Percentiles rank a stretch among this genome's conserved stretches.
Conservation (phyloP, 2,113 vertebrate genomes). For the Sinocyclocheilus anshuiensis region DNA sequence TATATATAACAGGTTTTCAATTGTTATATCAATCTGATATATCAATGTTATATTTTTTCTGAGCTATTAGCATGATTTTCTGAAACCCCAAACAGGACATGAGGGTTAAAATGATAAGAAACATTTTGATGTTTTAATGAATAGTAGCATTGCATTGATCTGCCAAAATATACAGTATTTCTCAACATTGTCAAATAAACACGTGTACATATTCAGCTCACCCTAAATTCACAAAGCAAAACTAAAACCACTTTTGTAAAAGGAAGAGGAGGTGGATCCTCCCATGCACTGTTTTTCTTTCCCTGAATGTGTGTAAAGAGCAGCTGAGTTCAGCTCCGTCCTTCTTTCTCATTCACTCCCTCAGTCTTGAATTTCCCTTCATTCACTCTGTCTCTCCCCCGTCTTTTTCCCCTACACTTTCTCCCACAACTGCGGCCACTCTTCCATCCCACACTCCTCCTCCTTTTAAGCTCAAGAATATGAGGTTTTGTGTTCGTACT, state of each 20-base stretch:
- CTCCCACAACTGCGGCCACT: constrained; percentile 5
- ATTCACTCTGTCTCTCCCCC: constrained; percentile 14
- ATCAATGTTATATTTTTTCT: not conserved
- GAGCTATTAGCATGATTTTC: not conserved
- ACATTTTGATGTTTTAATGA: not conserved
- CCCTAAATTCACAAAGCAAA: constrained; percentile 32
- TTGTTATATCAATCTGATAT: no score
- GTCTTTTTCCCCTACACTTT: not conserved
- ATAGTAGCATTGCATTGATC: not conserved
- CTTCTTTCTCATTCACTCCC: constrained; percentile 23
- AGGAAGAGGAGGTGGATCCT: constrained; percentile 40
- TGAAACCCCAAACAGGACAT: not conserved
- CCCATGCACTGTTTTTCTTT: not conserved
- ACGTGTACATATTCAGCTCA: not conserved
- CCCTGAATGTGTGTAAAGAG: not conserved
- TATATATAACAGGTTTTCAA: no score
- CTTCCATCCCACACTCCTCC: not conserved
- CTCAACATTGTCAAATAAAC: not conserved
- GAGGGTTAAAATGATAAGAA: not conserved
- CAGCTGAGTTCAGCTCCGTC: constrained; percentile 36
- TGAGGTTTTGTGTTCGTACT: not conserved
- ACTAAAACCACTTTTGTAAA: constrained; percentile 19
- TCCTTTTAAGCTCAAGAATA: constrained; percentile 5
- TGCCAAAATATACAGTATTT: not conserved
- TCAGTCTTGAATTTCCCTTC: constrained; percentile 41